These are phyloP conservation scores for Ranitomeya variabilis DNA, from an alignment of 2,113 vertebrate genomes.

Conservation along the genomic window DNA sequence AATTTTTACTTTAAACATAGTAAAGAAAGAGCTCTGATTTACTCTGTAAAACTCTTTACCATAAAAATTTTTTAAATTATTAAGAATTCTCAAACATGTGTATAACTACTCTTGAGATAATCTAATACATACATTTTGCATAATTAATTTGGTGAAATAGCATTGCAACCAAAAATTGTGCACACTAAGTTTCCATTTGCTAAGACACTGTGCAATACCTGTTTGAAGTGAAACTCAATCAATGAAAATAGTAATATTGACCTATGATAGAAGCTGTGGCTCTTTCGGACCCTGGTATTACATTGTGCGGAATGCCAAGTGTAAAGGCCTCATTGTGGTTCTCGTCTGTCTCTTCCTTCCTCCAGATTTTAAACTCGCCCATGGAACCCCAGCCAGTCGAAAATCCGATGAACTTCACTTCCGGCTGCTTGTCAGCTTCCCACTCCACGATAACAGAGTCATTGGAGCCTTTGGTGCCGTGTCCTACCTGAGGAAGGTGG, in stretches of 20 bases:
- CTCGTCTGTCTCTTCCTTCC: constrained; percentile 89
- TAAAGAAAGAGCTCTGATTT: no score
- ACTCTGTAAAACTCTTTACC: no score
- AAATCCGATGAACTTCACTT: constrained; percentile 89
- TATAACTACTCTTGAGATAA: neutral
- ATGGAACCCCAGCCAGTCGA: constrained; percentile 94
- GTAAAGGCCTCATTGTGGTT: constrained; percentile 96
- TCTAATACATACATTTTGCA: neutral
- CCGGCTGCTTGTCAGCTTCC: constrained; percentile 73
- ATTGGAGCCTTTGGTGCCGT: constrained; percentile 80
- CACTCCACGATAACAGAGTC: constrained; percentile 85
- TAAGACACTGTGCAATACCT: neutral
- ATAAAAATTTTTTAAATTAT: no score
- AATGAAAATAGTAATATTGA: constrained; percentile 59
- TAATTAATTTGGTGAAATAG: neutral
- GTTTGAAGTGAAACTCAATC: neutral
- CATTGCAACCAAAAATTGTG: neutral
- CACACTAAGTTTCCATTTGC: neutral
- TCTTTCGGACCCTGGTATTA: constrained; percentile 88
- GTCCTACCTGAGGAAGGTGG: constrained; percentile 78
- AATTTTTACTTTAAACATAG: no score
- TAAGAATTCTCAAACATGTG: neutral
- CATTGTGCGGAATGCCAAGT: constrained; percentile 86
- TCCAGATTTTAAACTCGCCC: constrained; percentile 94
- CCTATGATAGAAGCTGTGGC: constrained; percentile 89